These are phyloP conservation scores for Chromobotia macracanthus DNA, from an alignment of 2,797 vertebrate genomes.

Conservation along the genomic window DNA sequence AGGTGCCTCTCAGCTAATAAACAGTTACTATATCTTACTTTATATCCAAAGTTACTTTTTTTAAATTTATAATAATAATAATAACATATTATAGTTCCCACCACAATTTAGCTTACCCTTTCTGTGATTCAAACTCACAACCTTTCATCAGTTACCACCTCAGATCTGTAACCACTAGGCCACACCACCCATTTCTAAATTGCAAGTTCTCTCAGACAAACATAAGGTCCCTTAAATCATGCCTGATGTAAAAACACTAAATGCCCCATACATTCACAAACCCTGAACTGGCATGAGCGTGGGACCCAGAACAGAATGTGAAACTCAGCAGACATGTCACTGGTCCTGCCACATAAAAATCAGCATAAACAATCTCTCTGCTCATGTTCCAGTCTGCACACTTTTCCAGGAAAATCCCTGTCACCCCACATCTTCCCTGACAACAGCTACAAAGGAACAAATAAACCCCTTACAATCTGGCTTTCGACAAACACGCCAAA, in stretches of 20 bases:
- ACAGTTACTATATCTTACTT: no score
- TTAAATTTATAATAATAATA: no score
- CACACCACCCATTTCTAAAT: not conserved
- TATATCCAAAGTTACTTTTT: no score
- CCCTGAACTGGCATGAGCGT: not conserved
- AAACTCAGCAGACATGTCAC: not conserved
- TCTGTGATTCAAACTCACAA: not conserved
- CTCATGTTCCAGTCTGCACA: slow-evolving; percentile 25
- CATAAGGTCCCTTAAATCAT: not conserved
- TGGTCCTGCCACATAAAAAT: not conserved
- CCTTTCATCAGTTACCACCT: not conserved
- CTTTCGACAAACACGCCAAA: slow-evolving; percentile 26
- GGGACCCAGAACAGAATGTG: not conserved
- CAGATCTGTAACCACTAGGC: not conserved
- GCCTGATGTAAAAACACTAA: slow-evolving; percentile 7
- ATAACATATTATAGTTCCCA: no score
- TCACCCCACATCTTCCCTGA: slow-evolving; percentile 40
- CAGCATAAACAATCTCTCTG: not conserved
- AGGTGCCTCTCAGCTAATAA: slow-evolving; percentile 1
- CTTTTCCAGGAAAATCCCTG: slow-evolving; percentile 49
- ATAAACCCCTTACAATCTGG: slow-evolving; percentile 26
- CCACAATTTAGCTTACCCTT: no score
- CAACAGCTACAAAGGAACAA: slow-evolving; percentile 30
- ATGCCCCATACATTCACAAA: not conserved
- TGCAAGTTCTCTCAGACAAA: not conserved